These are phyloP conservation scores for Chloropsis hardwickii DNA, from an alignment of 2,113 vertebrate species.

Conservation along the genomic window DNA sequence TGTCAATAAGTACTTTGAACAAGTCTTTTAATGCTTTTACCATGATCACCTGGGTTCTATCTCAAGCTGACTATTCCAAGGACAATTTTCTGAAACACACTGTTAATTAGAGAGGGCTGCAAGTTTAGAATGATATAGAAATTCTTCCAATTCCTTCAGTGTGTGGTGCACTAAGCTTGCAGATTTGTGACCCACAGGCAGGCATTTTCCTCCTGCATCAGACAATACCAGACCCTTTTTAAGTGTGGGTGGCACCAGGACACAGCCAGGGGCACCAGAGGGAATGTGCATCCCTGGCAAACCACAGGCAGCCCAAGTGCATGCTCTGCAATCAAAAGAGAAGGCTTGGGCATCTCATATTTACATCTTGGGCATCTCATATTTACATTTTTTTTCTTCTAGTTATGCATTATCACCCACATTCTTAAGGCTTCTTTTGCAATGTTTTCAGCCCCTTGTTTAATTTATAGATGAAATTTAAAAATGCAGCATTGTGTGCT, in stretches of 20 bases:
- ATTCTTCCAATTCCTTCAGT: background rate
- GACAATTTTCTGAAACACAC: background rate
- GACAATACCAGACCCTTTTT: background rate
- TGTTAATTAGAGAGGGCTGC: background rate
- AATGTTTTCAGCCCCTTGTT: background rate
- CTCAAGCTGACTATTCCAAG: background rate
- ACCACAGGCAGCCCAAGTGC: background rate
- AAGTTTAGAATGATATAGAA: background rate
- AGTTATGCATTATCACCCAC: background rate
- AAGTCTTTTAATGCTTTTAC: background rate
- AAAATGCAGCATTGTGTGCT: background rate
- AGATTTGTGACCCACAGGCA: background rate
- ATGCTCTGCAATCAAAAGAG: background rate
- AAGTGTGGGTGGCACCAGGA: background rate
- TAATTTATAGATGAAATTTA: background rate
- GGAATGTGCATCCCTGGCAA: background rate
- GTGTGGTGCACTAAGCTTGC: background rate
- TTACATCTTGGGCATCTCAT: background rate
- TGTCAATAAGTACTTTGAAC: background rate
- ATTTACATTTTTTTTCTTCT: background rate
- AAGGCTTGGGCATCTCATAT: background rate
- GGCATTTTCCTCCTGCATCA: background rate
- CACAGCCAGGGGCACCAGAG: accelerated
- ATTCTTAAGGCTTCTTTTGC: background rate
- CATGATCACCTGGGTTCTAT: background rate